Evolutionary conservation across 2,888 invertebrate species (phyloP).

Genomic region (Gasteruption jaculator): DNA sequence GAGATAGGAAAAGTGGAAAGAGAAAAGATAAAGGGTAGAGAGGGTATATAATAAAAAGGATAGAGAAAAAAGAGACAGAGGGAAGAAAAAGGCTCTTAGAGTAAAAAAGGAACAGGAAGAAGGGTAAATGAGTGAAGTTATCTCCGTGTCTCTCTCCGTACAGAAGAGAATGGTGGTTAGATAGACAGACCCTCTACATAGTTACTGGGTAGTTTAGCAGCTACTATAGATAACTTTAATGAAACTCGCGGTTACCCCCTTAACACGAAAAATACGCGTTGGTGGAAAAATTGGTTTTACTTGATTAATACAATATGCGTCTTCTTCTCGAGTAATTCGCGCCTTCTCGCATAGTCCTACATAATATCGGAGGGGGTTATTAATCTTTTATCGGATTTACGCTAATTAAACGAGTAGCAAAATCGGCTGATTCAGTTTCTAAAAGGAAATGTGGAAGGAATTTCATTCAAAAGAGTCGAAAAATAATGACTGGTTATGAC

Average conservation of each 20-base stretch:
- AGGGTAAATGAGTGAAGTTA: slow-evolving; percentile 7
- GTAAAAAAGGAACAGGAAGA: slow-evolving; percentile 5
- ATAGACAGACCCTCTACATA: slow-evolving; percentile 15
- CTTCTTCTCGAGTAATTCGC: no score
- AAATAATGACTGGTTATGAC: no score
- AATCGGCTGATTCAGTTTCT: no score
- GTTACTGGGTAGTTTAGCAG: slow-evolving; percentile 36
- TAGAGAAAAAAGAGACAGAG: slow-evolving; percentile 12
- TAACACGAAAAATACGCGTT: slow-evolving; percentile 39
- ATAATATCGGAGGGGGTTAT: no score
- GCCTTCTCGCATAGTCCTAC: no score
- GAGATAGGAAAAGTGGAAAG: slow-evolving; percentile 3
- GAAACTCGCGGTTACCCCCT: slow-evolving; percentile 35
- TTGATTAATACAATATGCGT: slow-evolving; percentile 38
- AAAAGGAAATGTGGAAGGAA: no score
- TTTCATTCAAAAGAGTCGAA: no score
- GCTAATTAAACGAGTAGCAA: no score
- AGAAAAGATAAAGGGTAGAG: slow-evolving; percentile 11
- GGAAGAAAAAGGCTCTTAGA: slow-evolving; percentile 9
- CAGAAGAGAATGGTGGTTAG: slow-evolving; percentile 7
- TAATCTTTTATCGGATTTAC: no score
- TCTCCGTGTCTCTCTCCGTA: no score
- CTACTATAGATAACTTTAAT: slow-evolving; percentile 39
- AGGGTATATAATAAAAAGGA: slow-evolving; percentile 15
- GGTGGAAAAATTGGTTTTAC: slow-evolving; percentile 40